Percentiles rank a stretch among this genome's conserved stretches.
These are phyloP conservation scores for Caenorhabditis imperialis DNA, from an alignment of 2,888 invertebrate species.

Conservation along the genomic window DNA sequence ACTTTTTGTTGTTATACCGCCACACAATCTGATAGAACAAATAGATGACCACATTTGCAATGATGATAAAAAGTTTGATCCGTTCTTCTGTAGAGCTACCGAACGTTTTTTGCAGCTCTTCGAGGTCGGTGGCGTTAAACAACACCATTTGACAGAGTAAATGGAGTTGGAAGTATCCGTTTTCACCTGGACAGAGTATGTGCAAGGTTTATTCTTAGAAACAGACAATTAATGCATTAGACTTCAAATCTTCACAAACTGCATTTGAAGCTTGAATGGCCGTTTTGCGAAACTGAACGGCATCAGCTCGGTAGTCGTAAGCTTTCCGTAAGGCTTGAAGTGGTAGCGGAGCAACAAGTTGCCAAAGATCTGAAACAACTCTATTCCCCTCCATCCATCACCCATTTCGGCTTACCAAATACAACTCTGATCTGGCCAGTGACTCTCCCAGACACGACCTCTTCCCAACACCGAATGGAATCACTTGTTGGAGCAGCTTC, in stretches of 20 bases:
- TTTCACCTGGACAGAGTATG: no score
- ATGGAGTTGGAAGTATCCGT: no score
- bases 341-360: slow-evolving; percentile 45
- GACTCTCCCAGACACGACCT: slow-evolving; percentile 57
- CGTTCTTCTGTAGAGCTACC: no score
- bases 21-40: no score
- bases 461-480: slow-evolving; percentile 60
- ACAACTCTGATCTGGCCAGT: slow-evolving; percentile 58
- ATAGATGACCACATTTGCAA: no score
- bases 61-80: no score
- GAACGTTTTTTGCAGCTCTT: no score
- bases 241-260: slow-evolving; percentile 24
- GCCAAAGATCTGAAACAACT: slow-evolving; percentile 42
- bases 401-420: slow-evolving; percentile 44
- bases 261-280: slow-evolving; percentile 37
- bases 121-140: no score
- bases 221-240: no score
- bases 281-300: slow-evolving; percentile 28
- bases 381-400: neutral
- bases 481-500: slow-evolving; percentile 38
- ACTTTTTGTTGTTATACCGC: no score
- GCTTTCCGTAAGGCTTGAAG: slow-evolving; percentile 34
- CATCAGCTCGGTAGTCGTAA: slow-evolving; percentile 11
- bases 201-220: no score
- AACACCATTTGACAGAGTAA: no score